A percentile compares a stretch with the other conserved stretches of the same genome.
These are phyloP conservation scores for Patella caerulea DNA, from an alignment of 2,888 invertebrate genomes.

Conservation along the genomic window DNA sequence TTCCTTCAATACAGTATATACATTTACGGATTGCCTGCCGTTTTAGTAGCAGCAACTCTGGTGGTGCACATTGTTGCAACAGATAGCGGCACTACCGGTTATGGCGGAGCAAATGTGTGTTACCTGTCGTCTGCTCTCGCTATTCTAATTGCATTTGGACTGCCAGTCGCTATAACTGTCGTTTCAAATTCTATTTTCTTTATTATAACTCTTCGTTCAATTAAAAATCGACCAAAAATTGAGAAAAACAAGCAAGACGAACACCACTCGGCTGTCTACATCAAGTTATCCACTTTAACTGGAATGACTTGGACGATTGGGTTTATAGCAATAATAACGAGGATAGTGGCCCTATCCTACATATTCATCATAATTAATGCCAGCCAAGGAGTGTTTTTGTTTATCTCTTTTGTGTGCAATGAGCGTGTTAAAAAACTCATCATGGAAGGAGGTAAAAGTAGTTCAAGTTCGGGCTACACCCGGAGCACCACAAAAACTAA, in stretches of 20 bases:
- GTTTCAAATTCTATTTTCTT: slow-evolving; percentile 34
- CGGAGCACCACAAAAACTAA: too few relatives aligned
- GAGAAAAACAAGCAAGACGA: slow-evolving; percentile 28
- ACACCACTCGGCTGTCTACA: slow-evolving; percentile 31
- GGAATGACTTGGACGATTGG: slow-evolving; percentile 37
- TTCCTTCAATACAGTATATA: slow-evolving; percentile 36
- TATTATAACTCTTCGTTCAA: slow-evolving; percentile 32
- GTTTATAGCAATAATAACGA: slow-evolving; percentile 24
- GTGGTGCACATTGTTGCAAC: slow-evolving; percentile 26
- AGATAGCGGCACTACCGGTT: slow-evolving; percentile 31
- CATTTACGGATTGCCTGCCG: slow-evolving; percentile 33
- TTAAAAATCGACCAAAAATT: slow-evolving; percentile 26
- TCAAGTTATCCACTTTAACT: slow-evolving; percentile 40
- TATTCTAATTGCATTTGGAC: slow-evolving; percentile 28
- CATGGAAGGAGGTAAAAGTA: not conserved
- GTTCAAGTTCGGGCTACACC: not conserved
- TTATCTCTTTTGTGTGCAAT: slow-evolving; percentile 38
- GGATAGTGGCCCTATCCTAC: slow-evolving; percentile 21
- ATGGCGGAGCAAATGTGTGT: slow-evolving; percentile 32
- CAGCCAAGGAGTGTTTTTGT: slow-evolving; percentile 40
- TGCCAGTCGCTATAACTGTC: slow-evolving; percentile 32
- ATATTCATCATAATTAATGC: slow-evolving; percentile 33
- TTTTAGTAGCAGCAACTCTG: slow-evolving; percentile 28
- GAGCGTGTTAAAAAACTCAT: slow-evolving; percentile 28
- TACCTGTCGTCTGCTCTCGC: slow-evolving; percentile 29